Base-by-base conservation (phyloP, 2,888 invertebrate genomes). In the Odontomyia ornata region DNA sequence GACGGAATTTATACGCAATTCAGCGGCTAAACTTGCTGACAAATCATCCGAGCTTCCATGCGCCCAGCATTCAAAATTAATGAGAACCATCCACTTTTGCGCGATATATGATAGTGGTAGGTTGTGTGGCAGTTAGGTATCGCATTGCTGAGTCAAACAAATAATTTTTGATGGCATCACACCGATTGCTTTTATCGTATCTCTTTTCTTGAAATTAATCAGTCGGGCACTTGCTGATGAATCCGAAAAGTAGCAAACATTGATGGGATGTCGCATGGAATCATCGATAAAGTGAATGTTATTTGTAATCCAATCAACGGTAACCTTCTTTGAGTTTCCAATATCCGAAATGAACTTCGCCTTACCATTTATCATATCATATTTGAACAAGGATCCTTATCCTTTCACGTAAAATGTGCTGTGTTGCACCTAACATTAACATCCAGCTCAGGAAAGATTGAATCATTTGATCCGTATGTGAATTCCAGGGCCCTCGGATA, bases 291-390 rank as follows among this genome's bases (percentile, higher is more conserved):
- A 91, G 84, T 94, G 95, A 0, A 93, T 87, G 82, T 93, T 93
- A 13, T 90, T 89, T 0, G 93, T 91, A 27, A 91, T 85, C 94
- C 94, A 95, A 82, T 95, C 95, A 1, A 93, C 88, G 0, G 92
- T 89, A 52, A 95, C 83, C 85, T 91, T 87, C 60, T 85, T 84
- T 0, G 90, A 90, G 77, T 84, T 84, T 0, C 89, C 89, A 15
- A 90, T 83, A 18, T 87, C 84, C 1, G 84, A 82, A 7, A 90
- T 82, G 67, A 82, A 84, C 0, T 82, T 83, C 1, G 86, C 81
- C 2, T 84, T 84, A 0, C 84, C 84, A 11, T 86, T 86, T 46
- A 84, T 82, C 23, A 88, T 76, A 71, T 88, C 82, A 18, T 86
- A 80, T 76, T 86, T 85, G 72, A 88, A 88, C 4, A 90, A 80